Evolutionary conservation across 2,888 invertebrate species (phyloP).

Genomic region (Odontothrips loti): DNA sequence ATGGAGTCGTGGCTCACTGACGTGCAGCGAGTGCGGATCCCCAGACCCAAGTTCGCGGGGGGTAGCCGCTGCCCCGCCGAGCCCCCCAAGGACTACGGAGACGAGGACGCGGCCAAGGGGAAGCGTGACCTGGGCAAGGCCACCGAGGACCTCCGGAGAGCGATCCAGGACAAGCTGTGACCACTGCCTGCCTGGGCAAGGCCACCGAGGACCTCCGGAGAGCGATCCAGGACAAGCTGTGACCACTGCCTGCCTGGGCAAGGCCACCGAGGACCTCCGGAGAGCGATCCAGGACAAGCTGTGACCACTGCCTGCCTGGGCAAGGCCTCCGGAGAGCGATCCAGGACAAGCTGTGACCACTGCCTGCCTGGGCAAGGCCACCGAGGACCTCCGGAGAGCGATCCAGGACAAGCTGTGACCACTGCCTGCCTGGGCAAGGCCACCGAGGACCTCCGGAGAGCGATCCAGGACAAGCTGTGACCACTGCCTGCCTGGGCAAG

Average conservation of each 20-base stretch:
- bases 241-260: conserved; percentile 43
- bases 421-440: background rate
- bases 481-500: too few species aligned
- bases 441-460: background rate
- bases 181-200: background rate
- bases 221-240: conserved; percentile 60
- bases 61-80: conserved; percentile 60
- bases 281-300: conserved; percentile 56
- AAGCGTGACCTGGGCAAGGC: conserved; percentile 60
- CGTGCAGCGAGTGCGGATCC: conserved; percentile 77
- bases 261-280: conserved; percentile 42
- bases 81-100: conserved; percentile 73
- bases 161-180: conserved; percentile 73
- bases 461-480: background rate
- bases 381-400: conserved; percentile 42
- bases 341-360: conserved; percentile 62
- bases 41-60: conserved; percentile 74
- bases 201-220: conserved; percentile 42
- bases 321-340: background rate
- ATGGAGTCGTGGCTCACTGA: conserved; percentile 85
- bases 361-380: background rate
- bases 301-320: conserved; percentile 47
- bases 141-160: conserved; percentile 70
- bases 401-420: conserved; percentile 62
- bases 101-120: conserved; percentile 58